Base-by-base conservation (phyloP, 2,113 vertebrate genomes). In the Ciconia stormi region DNA sequence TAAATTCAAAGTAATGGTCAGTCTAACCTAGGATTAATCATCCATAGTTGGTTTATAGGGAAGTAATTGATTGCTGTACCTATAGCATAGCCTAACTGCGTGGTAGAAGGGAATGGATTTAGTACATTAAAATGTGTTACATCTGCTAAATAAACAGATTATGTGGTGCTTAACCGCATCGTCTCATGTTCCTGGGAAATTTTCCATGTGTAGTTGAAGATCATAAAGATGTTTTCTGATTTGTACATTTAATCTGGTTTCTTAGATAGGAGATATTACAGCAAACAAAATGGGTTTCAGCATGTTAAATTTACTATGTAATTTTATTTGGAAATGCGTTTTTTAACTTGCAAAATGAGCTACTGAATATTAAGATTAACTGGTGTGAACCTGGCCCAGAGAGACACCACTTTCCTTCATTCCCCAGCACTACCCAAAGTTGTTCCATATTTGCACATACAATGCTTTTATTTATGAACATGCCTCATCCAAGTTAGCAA, bases 261-360 rank as follows among this genome's bases (percentile, higher is more conserved):
- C 36, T 81, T 74, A 49, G 49, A 27, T 36, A 30, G 21, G 58
- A 91, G 55, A 29, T 84, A 74, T 7, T 87, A 32, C 19, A 87
- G 47, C 71, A 90, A 83, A 81, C 32, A 65, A 72, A 87, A 79
- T 84, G 34, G 40, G 56, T 81, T 81, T 89, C 58, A 77, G 65
- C 65, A 56, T 61, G 27, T 92, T 87, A 61, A 67, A 82, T 82
- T 87, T 63, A 47, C 56, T 53, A 6, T 19, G 34, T 56, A 16
- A 89, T 92, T 94, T 95, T 69, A 92, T 89, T 96, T 95, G 87
- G 61, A 92, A 79, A 92, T 91, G 0, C 91, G 11, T 16, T 63
- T 82, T 90, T 92, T 85, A 89, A 83, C 56, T 92, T 96, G 69
- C 90, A 94, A 87, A 95, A 76, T 72, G 58, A 53, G 20, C 53